phyloP scores from a whole-genome alignment of 1,140 invertebrate genomes.

The Tetramorium simillimum region DNA sequence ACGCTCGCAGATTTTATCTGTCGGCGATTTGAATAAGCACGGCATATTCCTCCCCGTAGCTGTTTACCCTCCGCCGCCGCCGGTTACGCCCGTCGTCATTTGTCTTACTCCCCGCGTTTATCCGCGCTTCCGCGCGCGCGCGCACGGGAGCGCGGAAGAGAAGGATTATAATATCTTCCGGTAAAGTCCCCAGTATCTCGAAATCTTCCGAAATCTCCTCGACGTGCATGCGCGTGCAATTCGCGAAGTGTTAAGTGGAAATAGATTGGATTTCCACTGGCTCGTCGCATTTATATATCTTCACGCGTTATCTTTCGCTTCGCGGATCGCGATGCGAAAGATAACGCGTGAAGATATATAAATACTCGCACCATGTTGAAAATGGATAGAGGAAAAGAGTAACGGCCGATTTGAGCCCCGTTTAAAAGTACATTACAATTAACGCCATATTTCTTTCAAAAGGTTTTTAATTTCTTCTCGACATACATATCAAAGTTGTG shows the following conservation, averaged over 20 bases:
- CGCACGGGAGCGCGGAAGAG: not conserved
- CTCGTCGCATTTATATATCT: conserved; percentile 1
- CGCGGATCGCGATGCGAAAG: not conserved
- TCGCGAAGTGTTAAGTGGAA: not conserved
- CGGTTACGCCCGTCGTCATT: conserved; percentile 8
- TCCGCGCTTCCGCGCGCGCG: not conserved
- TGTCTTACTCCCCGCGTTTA: conserved; percentile 38
- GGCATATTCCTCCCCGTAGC: conserved; percentile 12
- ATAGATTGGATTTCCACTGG: not conserved
- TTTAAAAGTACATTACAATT: not conserved
- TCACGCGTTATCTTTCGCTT: not conserved
- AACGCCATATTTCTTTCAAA: not conserved
- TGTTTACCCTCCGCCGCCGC: conserved; percentile 15
- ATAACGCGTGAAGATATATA: no score
- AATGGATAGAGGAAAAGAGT: not conserved
- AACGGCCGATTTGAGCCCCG: not conserved
- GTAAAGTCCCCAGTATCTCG: conserved; percentile 23
- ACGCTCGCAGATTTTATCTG: conserved; percentile 44
- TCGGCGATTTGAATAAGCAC: conserved; percentile 33
- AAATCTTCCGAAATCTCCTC: conserved; percentile 17
- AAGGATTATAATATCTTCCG: conserved; percentile 45
- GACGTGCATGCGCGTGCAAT: conserved; percentile 3
- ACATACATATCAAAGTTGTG: not conserved
- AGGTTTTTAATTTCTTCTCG: not conserved
- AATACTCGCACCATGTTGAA: not conserved